Evolutionary conservation across 2,797 vertebrate species (phyloP).

Genomic region (Microhierax caerulescens): DNA sequence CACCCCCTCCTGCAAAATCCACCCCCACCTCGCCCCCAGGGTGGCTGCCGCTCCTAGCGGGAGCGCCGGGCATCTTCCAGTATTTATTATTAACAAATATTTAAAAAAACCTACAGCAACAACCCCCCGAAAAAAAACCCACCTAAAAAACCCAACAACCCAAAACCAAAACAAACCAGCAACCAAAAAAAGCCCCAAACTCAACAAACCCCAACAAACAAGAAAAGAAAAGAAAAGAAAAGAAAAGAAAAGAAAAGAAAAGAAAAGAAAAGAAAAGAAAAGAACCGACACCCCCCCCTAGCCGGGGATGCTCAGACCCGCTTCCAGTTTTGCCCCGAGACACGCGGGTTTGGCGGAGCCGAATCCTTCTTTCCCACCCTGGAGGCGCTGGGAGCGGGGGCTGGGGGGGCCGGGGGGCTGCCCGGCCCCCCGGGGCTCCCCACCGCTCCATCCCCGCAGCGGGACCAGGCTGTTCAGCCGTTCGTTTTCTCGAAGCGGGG

Average conservation of each 20-base stretch:
- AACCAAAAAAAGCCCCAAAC: background rate
- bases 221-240: no score
- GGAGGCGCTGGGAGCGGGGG: background rate
- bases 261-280: accelerated
- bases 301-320: background rate
- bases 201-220: background rate
- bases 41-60: background rate
- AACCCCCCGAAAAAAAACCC: accelerated
- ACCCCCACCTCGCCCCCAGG: accelerated
- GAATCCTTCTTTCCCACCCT: background rate
- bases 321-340: background rate
- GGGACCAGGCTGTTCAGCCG: accelerated
- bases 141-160: background rate
- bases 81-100: no score
- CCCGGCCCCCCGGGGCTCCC: background rate
- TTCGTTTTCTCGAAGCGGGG: accelerated
- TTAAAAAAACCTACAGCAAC: accelerated
- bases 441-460: background rate
- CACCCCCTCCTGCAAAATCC: background rate
- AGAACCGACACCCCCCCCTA: accelerated
- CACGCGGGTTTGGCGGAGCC: background rate
- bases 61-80: background rate
- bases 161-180: accelerated
- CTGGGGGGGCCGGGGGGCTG: background rate
- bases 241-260: accelerated